phyloP scores from a whole-genome alignment of 1,140 invertebrate species.

The Nasonia giraulti region DNA sequence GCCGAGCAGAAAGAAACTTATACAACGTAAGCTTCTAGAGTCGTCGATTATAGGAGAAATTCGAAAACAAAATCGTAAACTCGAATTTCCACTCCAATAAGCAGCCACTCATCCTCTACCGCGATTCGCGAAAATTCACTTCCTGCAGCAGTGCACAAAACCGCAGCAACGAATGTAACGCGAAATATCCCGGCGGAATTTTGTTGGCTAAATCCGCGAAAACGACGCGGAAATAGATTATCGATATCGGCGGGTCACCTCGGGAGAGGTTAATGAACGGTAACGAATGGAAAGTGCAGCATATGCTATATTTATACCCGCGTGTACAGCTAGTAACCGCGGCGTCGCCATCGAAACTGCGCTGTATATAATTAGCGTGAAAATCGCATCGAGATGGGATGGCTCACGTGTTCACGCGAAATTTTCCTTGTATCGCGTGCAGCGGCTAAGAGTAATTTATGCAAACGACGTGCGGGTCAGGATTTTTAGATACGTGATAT shows the following conservation, averaged over 20 bases:
- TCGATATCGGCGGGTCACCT: conserved; percentile 18
- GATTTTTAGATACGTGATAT: conserved; percentile 15
- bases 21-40: too few relatives aligned
- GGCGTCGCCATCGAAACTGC: neutral
- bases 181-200: neutral
- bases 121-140: too few relatives aligned
- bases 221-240: conserved; percentile 52
- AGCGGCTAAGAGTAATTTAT: neutral
- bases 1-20: too few relatives aligned
- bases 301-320: neutral
- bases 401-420: too few relatives aligned
- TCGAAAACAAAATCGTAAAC: too few relatives aligned
- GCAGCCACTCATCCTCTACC: too few relatives aligned
- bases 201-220: conserved; percentile 2
- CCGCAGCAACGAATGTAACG: neutral
- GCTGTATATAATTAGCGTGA: conserved; percentile 28
- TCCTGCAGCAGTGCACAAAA: neutral
- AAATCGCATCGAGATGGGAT: neutral
- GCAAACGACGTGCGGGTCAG: neutral
- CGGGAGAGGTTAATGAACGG: conserved; percentile 53
- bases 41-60: too few relatives aligned
- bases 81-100: too few relatives aligned
- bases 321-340: neutral
- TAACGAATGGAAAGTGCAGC: conserved; percentile 48
- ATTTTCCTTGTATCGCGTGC: neutral